Evolutionary conservation across 2,888 invertebrate species (phyloP), one percentile per base, ranked within the genome.

Genomic region (Melanostoma mellinum): DNA sequence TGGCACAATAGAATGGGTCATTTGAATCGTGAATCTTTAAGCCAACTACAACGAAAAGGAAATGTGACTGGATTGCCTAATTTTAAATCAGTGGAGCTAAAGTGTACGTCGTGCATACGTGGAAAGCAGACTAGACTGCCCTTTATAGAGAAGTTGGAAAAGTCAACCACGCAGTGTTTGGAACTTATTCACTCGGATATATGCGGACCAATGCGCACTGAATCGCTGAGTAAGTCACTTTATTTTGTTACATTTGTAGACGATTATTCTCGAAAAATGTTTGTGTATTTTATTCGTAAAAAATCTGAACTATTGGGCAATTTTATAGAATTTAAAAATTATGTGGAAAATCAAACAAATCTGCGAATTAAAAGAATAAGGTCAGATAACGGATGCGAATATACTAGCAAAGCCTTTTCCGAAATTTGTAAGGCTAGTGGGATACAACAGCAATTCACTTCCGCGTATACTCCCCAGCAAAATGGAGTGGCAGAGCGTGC

Each of bases 231-330:
- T 20, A 20, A 20, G 20, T 20, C 20, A 20, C 20, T 20, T 20
- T 20, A 20, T 20, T 20, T 20, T 20, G 20, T 20, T 20, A 20
- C 20, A 20, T 20, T 20, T 20, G 20, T 20, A 20, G 20, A 20
- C 20, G 20, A 20, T 20, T 20, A 20, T 20, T 20, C 20, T 2
- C 9, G 53, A 20, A 71, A 60, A 10, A 50, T 10, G 32, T 58
- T 58, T 20, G 38, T 71, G 8, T 68, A 46, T 36, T 55, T 68
- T 55, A 53, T 55, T 30, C 20, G 30, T 0, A 42, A 68, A 55
- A 55, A 68, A 33, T 33, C 44, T 33, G 46, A 60, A 60, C 30
- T 38, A 2, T 4, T 55, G 2, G 5, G 1, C 20, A 10, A 38
- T 10, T 55, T 32, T 20, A 20, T 20, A 20, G 30, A 56, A 40